Evolutionary conservation across 2,113 vertebrate genomes (phyloP).

Genomic region (Lycocorax pyrrhopterus): DNA sequence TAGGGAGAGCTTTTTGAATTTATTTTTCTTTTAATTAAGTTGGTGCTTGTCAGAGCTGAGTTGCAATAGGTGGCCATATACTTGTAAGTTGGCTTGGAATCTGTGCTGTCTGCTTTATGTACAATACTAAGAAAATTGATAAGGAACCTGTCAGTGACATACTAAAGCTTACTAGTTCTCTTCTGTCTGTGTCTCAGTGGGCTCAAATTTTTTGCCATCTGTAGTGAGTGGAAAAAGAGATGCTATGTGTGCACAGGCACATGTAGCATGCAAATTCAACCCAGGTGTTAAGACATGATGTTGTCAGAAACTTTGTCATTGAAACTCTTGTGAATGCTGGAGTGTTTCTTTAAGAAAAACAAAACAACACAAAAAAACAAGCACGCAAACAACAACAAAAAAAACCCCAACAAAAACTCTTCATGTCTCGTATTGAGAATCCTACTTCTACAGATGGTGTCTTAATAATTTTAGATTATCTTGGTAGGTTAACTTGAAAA

Average conservation of each 20-base stretch:
- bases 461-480: not conserved
- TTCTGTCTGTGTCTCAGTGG: not conserved
- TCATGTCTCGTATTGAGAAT: not conserved
- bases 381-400: not conserved
- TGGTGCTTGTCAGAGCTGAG: not conserved
- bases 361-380: no score
- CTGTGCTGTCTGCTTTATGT: not conserved
- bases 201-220: not conserved
- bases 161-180: not conserved
- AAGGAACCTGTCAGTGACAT: not conserved
- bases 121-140: not conserved
- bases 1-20: not conserved
- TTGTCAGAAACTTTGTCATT: not conserved
- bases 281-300: not conserved
- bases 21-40: not conserved
- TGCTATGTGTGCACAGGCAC: not conserved
- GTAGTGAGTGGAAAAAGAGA: not conserved
- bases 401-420: not conserved
- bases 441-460: not conserved
- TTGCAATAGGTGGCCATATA: not conserved
- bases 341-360: not conserved
- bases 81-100: not conserved
- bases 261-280: not conserved
- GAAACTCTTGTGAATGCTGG: not conserved
- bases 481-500: not conserved